Conservation (phyloP, 35 echinoderm and acorn worm species). For the Chiridota heheva region DNA sequence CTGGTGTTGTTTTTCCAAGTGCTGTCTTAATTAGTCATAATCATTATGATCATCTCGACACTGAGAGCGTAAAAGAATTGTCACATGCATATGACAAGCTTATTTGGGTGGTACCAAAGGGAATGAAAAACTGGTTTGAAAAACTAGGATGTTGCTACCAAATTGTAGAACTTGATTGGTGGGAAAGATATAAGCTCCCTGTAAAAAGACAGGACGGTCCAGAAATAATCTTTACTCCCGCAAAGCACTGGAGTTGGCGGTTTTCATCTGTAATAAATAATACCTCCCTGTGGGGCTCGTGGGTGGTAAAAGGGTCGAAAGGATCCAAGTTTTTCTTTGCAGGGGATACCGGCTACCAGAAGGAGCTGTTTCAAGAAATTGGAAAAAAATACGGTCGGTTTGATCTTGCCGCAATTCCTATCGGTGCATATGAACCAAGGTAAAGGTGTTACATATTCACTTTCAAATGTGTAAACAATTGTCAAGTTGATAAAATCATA, state of each 20-base stretch:
- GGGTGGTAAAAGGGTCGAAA: constrained; percentile 78
- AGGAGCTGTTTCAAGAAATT: constrained; percentile 65
- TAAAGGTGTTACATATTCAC: too few relatives aligned
- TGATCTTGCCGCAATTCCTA: constrained; percentile 94
- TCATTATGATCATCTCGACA: constrained; percentile 59
- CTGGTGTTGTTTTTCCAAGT: constrained; percentile 33
- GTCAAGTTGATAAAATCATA: too few relatives aligned
- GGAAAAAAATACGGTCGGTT: constrained; percentile 61
- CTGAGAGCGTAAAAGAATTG: constrained; percentile 21
- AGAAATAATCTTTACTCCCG: constrained; percentile 79
- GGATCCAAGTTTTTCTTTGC: constrained; percentile 87
- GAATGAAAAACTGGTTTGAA: constrained; percentile 40
- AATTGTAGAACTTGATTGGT: constrained; percentile 33
- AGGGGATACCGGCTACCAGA: constrained; percentile 89
- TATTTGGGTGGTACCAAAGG: constrained; percentile 54
- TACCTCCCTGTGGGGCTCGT: constrained; percentile 76
- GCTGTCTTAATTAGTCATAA: constrained; percentile 50
- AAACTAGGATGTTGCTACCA: neutral
- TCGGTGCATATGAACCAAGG: constrained; percentile 98
- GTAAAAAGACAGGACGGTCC: constrained; percentile 60
- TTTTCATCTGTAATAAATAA: constrained; percentile 45
- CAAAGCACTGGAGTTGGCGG: constrained; percentile 80
- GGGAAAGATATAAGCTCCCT: constrained; percentile 81
- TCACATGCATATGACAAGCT: neutral
- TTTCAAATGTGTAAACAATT: too few relatives aligned